These are phyloP conservation scores for Dromius quadrimaculatus DNA, from an alignment of 2,888 invertebrate species.

Conservation along the genomic window DNA sequence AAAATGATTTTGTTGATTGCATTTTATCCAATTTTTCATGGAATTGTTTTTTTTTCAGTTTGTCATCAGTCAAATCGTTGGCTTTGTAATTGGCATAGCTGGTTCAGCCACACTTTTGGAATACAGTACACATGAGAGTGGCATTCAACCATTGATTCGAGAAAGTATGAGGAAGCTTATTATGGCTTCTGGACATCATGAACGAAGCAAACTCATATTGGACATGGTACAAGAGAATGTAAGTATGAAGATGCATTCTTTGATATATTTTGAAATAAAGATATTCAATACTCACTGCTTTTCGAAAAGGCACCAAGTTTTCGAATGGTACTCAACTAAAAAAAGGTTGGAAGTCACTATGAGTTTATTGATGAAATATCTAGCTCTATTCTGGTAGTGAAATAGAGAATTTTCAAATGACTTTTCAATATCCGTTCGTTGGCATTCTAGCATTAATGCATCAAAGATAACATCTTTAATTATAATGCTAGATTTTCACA, in stretches of 20 bases:
- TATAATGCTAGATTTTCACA: conserved; percentile 23
- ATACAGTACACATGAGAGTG: conserved; percentile 84
- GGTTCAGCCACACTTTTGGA: conserved; percentile 84
- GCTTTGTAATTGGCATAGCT: conserved; percentile 78
- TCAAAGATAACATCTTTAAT: conserved; percentile 33
- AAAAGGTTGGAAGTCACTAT: no score
- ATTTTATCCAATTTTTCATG: conserved; percentile 41
- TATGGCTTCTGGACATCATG: conserved; percentile 80
- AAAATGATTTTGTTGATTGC: background rate
- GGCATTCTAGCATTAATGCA: conserved; percentile 30
- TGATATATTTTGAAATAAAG: background rate
- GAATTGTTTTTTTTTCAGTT: conserved; percentile 73
- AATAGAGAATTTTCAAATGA: conserved; percentile 26
- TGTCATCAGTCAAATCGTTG: conserved; percentile 77
- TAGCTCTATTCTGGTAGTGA: conserved; percentile 11
- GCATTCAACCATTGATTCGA: conserved; percentile 81
- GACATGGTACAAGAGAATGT: conserved; percentile 88
- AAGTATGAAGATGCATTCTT: conserved; percentile 63
- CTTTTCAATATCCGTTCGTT: conserved; percentile 39
- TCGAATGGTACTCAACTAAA: no score
- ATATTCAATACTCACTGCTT: background rate
- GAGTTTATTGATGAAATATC: no score
- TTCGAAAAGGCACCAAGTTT: no score
- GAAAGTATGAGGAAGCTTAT: conserved; percentile 80
- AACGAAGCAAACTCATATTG: conserved; percentile 75